A percentile compares a stretch with the other conserved stretches of the same genome.
Conservation (phyloP, 35 echinoderm and acorn worm species). For the Ophiothrix spiculata region DNA sequence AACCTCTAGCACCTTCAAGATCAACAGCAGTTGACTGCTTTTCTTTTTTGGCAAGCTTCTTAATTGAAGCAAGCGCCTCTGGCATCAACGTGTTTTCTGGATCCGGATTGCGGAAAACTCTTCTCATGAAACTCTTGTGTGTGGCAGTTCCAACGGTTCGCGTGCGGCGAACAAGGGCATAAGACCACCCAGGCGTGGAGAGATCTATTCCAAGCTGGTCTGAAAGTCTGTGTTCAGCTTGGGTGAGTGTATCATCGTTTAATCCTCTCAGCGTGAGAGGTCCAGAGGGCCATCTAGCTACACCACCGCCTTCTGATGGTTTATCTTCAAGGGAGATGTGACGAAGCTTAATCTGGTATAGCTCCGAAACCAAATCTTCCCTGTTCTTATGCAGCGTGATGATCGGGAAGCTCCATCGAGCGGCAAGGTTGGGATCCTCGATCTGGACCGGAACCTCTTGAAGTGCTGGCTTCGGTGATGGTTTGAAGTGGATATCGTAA, state of each 20-base stretch:
- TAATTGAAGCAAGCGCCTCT: neutral
- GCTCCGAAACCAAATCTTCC: neutral
- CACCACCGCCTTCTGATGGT: neutral
- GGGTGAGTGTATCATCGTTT: neutral
- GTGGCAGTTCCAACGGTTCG: conserved; percentile 10
- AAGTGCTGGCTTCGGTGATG: conserved; percentile 17
- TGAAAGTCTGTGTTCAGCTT: neutral
- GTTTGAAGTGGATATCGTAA: neutral
- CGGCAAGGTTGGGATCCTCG: conserved; percentile 8
- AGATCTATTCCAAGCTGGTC: conserved; percentile 13
- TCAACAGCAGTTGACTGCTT: neutral
- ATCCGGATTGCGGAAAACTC: neutral
- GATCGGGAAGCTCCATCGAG: neutral
- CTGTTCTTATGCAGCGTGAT: neutral
- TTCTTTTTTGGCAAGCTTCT: neutral
- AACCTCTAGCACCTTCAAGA: neutral
- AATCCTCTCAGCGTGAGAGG: conserved; percentile 7
- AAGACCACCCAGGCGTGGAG: neutral
- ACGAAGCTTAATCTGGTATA: conserved; percentile 14
- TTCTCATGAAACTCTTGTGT: neutral
- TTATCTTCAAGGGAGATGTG: neutral
- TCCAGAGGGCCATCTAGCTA: neutral
- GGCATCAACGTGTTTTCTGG: neutral
- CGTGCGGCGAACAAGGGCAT: conserved; percentile 10
- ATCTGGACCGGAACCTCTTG: neutral